These are phyloP conservation scores for Drosophila putrida DNA, from an alignment of 2,888 invertebrate genomes.

Conservation along the genomic window DNA sequence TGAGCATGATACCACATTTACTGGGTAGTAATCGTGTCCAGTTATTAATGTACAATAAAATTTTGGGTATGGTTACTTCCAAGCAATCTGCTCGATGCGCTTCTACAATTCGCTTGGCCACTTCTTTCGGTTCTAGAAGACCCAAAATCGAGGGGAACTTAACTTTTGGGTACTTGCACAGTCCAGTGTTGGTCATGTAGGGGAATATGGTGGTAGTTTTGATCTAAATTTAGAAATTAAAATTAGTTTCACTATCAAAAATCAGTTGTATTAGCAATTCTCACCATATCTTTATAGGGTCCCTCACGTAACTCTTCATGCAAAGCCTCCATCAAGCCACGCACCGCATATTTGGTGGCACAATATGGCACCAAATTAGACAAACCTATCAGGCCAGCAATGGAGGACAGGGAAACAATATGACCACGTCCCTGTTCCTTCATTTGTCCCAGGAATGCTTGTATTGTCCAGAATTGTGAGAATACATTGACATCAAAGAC, in stretches of 20 bases:
- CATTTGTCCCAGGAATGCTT: constrained; percentile 92
- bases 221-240: constrained; percentile 86
- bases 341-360: constrained; percentile 92
- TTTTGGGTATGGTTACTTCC: constrained; percentile 89
- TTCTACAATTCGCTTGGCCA: constrained; percentile 89
- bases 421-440: constrained; percentile 91
- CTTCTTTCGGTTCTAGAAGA: constrained; percentile 88
- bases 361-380: constrained; percentile 93
- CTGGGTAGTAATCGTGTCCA: constrained; percentile 87
- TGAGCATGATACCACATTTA: constrained; percentile 86
- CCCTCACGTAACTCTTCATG: constrained; percentile 90
- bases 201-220: constrained; percentile 94
- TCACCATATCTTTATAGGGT: constrained; percentile 80
- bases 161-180: constrained; percentile 91
- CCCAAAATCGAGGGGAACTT: constrained; percentile 90
- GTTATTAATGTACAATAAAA: constrained; percentile 87
- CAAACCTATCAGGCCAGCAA: constrained; percentile 91
- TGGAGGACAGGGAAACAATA: constrained; percentile 91
- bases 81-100: constrained; percentile 88
- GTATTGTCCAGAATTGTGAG: constrained; percentile 91
- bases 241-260: not conserved
- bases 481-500: constrained; percentile 91
- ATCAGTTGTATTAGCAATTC: too few relatives aligned
- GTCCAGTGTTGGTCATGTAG: constrained; percentile 94
- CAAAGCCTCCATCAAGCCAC: constrained; percentile 94